Percentiles rank a stretch among this genome's conserved stretches.
Evolutionary conservation across 2,113 vertebrate genomes (phyloP).

Genomic region (Pseudorasbora parva): DNA sequence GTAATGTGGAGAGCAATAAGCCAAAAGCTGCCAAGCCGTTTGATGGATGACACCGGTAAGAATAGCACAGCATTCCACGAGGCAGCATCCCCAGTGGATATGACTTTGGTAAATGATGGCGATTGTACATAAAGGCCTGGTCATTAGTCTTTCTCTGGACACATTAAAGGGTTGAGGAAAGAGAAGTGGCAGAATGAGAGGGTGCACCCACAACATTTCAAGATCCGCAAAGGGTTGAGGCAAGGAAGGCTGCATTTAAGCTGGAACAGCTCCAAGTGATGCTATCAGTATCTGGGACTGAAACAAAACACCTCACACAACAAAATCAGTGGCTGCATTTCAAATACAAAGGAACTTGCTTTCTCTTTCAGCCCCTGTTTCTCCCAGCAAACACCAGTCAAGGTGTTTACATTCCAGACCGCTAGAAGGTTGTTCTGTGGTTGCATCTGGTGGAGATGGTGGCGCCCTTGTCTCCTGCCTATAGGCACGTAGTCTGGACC

Average conservation of each 20-base stretch:
- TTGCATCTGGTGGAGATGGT: slow-evolving; percentile 41
- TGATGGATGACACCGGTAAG: slow-evolving; percentile 54
- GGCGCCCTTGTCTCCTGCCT: slow-evolving; percentile 40
- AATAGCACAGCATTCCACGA: slow-evolving; percentile 46
- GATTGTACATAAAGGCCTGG: slow-evolving; percentile 43
- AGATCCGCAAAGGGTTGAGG: slow-evolving; percentile 38
- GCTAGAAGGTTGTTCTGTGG: slow-evolving; percentile 45
- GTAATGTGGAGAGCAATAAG: slow-evolving; percentile 49
- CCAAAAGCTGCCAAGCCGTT: slow-evolving; percentile 45
- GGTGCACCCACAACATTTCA: slow-evolving; percentile 34
- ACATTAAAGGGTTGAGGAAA: slow-evolving; percentile 42
- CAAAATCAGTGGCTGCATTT: slow-evolving; percentile 44
- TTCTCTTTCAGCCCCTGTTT: slow-evolving; percentile 20
- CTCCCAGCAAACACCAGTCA: slow-evolving; percentile 39
- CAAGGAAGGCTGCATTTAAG: slow-evolving; percentile 24
- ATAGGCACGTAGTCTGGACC: slow-evolving; percentile 42
- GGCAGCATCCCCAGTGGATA: slow-evolving; percentile 52
- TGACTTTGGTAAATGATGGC: slow-evolving; percentile 58
- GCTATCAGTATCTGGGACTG: slow-evolving; percentile 45
- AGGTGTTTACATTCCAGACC: slow-evolving; percentile 62
- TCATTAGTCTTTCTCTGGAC: slow-evolving; percentile 51
- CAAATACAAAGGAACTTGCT: slow-evolving; percentile 44
- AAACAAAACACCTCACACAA: slow-evolving; percentile 51
- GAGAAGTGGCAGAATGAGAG: slow-evolving; percentile 42
- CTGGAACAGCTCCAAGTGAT: slow-evolving; percentile 51